Evolutionary conservation across 2,113 vertebrate species (phyloP), one percentile per base, ranked within the genome.

Genomic region (Nematolebias whitei): DNA sequence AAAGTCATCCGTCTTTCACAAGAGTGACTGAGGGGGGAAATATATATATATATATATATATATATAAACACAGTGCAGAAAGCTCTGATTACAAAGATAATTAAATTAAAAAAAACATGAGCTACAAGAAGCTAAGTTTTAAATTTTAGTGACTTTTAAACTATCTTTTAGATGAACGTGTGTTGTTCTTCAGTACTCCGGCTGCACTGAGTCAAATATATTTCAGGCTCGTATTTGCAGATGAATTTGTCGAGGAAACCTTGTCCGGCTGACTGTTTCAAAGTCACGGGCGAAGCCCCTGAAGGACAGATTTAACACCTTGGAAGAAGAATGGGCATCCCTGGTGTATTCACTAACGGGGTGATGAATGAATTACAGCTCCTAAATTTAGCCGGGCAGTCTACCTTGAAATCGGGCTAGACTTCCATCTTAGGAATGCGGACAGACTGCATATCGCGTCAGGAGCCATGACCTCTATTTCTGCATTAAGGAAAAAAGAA

Each of bases 331-430:
- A 89, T 89, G 82, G 85, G 78, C 79, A 82, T 90, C 87, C 82
- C 87, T 76, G 78, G 84, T 72, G 86, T 81, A 84, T 86, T 89
- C 75, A 76, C 85, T 87, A 85, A 90, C 83, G 80, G 86, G 71
- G 80, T 88, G 87, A 92, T 91, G 85, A 92, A 92, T 91, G 89
- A 91, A 92, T 91, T 90, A 91, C 88, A 68, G 77, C 83, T 85
- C 74, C 87, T 87, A 88, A 89, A 91, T 92, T 89, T 91, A 91
- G 88, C 85, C 68, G 54, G 69, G 85, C 89, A 88, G 87, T 85
- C 90, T 92, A 93, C 91, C 92, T 92, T 93, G 91, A 92, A 91
- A 90, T 90, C 84, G 29, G 79, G 84, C 85, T 69, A 74, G 83
- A 84, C 83, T 79, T 88, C 82, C 82, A 83, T 88, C 85, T 84